Evolutionary conservation across 2,797 vertebrate species (phyloP), one percentile per base, ranked within the genome.

Genomic region (Notolepis coatsorum): DNA sequence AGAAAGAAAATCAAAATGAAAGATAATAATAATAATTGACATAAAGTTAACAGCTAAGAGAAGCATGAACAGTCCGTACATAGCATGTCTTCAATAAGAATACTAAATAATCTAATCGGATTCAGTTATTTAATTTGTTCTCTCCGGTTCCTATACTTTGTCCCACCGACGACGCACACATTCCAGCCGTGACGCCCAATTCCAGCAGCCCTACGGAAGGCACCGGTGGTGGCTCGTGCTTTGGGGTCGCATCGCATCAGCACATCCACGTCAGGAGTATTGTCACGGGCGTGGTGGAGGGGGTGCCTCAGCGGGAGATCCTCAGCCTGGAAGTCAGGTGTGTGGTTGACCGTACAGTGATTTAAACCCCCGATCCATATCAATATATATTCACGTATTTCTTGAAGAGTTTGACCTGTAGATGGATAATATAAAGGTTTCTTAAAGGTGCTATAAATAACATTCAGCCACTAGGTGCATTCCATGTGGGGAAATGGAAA

Each of bases 251-350:
- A 31, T 87, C 93, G 12, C 91, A 94, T 53, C 88, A 95, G 56
- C 91, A 91, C 5, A 80, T 99, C 73, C 90, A 59, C 6, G 82
- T 98, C 27, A 86, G 93, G 60, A 93, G 84, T 70, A 69, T 90
- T 0, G 74, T 85, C 8, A 87, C 88, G 20, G 90, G 92, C 0
- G 65, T 81, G 0, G 79, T 95, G 42, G 88, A 93, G 33, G 94
- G 93, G 6, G 25, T 92, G 42, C 77, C 91, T 25, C 92, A 93
- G 75, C 84, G 73, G 37, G 82, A 94, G 48, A 96, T 99, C 23
- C 83, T 78, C 8, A 89, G 88, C n/a, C 39, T 95, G 21, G 90
- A 96, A 85, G 79, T 94, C 55, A 95, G 95, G 97, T 98, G 76
- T 49, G 74, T 61, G 54, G 24, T 27, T 12, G 4, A 9, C 8